Base-by-base conservation (phyloP, 2,113 vertebrate species). In the Oxyruncus cristatus region DNA sequence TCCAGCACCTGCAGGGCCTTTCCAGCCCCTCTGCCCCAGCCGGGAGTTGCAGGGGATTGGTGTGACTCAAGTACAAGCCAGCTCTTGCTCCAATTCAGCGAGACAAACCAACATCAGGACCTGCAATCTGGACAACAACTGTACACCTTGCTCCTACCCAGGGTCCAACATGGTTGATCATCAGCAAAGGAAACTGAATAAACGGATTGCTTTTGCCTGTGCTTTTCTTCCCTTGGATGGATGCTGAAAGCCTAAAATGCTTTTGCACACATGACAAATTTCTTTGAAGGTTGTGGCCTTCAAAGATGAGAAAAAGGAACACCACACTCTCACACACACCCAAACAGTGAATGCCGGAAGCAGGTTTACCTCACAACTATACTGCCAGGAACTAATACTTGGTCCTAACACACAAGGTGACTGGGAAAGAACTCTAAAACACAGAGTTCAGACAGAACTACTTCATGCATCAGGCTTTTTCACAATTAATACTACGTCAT, bases 151-250 rank as follows among this genome's bases (percentile, higher is more conserved):
- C 22, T 49, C 42, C 42, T 22, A 13, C 0, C 3, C 12, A 32
- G 75, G 7, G 23, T 41, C 72, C 52, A 55, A 53, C 0, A 0
- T 23, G 11, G 27, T 2, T 2, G 1, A 32, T 33, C 32, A 75
- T 7, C 20, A 79, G 16, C 18, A 42, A 70, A 73, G 18, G 32
- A 66, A 90, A 85, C 15, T 59, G 55, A 50, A 73, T 3, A 27
- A 65, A 65, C 10, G 50, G 42, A 41, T 39, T 33, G 21, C 4
- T 85, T 81, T 74, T 56, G 18, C 27, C 42, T 14, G 30, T 20
- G 17, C 67, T 81, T 81, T 62, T 6, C 21, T 39, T 52, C 55
- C 2, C 1, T 6, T 22, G 22, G 18, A 71, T 16, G 46, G n/a
- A 59, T 30, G 18, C 14, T 52, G 28, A 62, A 56, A 62, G 22